Conservation (phyloP, 2,888 invertebrate genomes). For the Hirtodrosophila duncani region DNA sequence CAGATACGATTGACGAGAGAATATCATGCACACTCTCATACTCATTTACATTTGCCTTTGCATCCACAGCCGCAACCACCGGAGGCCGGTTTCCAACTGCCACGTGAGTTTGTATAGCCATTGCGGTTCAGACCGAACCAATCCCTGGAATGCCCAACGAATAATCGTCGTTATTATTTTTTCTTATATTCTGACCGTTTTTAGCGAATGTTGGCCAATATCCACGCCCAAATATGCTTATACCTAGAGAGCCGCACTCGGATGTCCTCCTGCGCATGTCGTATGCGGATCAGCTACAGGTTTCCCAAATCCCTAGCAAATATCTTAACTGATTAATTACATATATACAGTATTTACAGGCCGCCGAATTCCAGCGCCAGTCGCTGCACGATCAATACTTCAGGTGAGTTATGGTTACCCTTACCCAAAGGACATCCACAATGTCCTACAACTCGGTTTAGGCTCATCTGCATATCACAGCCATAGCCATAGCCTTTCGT, state of each 20-base stretch:
- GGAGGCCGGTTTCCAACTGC: conserved; percentile 83
- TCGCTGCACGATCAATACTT: conserved; percentile 79
- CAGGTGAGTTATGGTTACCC: conserved; percentile 67
- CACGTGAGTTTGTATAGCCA: conserved; percentile 80
- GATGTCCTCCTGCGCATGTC: conserved; percentile 79
- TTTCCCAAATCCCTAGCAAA: conserved; percentile 72
- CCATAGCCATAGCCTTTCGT: conserved; percentile 31
- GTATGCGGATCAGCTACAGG: conserved; percentile 79
- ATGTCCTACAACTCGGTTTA: conserved; percentile 5
- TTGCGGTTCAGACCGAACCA: conserved; percentile 27
- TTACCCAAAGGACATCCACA: conserved; percentile 14
- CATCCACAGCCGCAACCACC: conserved; percentile 87
- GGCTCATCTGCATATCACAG: conserved; percentile 38
- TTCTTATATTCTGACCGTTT: conserved; percentile 1
- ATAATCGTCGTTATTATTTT: not conserved
- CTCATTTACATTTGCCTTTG: conserved; percentile 94
- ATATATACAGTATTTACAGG: conserved; percentile 79
- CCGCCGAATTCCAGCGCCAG: conserved; percentile 79
- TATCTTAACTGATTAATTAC: conserved; percentile 77
- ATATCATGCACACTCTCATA: conserved; percentile 95
- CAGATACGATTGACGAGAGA: conserved; percentile 96
- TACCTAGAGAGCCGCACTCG: conserved; percentile 79
- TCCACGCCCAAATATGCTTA: conserved; percentile 79
- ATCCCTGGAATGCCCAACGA: not conserved
- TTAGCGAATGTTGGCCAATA: conserved; percentile 79